Evolutionary conservation across 2,113 vertebrate species (phyloP).

Genomic region (Mesocricetus auratus): DNA sequence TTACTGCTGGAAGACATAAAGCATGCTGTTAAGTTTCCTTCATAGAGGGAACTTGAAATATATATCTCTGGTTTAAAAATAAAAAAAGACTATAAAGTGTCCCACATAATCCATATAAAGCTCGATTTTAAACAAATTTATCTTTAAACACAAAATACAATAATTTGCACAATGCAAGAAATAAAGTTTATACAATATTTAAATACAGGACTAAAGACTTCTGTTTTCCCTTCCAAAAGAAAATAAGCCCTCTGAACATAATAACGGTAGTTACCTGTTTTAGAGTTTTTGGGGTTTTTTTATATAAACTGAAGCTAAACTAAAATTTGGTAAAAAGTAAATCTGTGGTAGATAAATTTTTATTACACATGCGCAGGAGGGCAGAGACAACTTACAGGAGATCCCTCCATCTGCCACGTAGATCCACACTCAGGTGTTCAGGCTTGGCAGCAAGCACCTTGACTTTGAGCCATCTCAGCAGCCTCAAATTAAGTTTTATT

Average conservation of each 20-base stretch:
- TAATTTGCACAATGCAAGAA: not conserved
- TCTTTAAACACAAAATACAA: not conserved
- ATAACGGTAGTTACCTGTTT: not conserved
- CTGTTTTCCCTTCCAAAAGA: not conserved
- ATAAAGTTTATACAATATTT: conserved; percentile 15
- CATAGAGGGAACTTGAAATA: not conserved
- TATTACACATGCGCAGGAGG: too few species aligned
- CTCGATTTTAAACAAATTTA: not conserved
- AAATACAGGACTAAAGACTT: not conserved
- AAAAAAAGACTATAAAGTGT: not conserved
- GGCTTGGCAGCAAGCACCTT: not conserved
- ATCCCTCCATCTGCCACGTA: too few species aligned
- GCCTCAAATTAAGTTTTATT: not conserved
- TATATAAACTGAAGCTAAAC: conserved; percentile 24
- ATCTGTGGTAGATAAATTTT: too few species aligned
- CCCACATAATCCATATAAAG: not conserved
- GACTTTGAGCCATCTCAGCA: not conserved
- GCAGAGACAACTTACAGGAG: too few species aligned
- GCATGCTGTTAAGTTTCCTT: not conserved
- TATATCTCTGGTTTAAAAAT: not conserved
- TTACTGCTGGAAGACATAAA: conserved; percentile 1
- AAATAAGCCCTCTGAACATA: not conserved
- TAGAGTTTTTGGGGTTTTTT: too few species aligned
- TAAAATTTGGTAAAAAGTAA: not conserved
- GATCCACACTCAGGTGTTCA: not conserved